Evolutionary conservation across 2,797 vertebrate genomes (phyloP), one percentile per base, ranked within the genome.

Genomic region (Linurgus olivaceus): DNA sequence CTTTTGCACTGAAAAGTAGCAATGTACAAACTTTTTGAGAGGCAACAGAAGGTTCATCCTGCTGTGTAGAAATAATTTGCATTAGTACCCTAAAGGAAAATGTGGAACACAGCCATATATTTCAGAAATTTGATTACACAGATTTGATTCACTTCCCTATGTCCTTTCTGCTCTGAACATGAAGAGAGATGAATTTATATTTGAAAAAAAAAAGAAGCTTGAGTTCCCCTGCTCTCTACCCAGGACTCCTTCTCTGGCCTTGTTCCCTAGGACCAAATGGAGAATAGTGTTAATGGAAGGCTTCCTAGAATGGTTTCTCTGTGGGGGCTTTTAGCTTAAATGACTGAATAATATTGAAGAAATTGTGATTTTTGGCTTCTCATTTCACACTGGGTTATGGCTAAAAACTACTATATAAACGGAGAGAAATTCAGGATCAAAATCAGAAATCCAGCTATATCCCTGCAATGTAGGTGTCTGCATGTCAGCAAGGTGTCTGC

Each of bases 21-120:
- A 65, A n/a, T 44, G 15, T 72, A 37, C 25, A 82, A 95, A 28
- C 35, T 17, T 13, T 13, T 61, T 85, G 74, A 85, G 47, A 80
- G 47, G 52, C 92, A 96, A 67, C 51, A 85, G 59, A 93, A 88
- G 8, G 31, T 86, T 85, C 52, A 79, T 37, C 47, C 55, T 88
- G 40, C 59, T 93, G 48, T 52, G 26, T 76, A 92, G 48, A 57
- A 88, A 65, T 59, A 85, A 79, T 87, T 92, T 78, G 21, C 85
- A 19, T 81, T 91, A 80, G 21, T 68, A 61, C 48, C 52, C 61
- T 93, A 31, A 95, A 94, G 35, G n/a, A 89, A 92, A 91, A 85
- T 71, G 67, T 85, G 86, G 42, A 93, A 89, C 2, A 1, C 57
- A 82, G 68, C 20, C 77, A 47, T 75, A 37, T 6, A 0, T 90